Conservation (phyloP, 1,140 invertebrate genomes). For the Probaryconus sp. region DNA sequence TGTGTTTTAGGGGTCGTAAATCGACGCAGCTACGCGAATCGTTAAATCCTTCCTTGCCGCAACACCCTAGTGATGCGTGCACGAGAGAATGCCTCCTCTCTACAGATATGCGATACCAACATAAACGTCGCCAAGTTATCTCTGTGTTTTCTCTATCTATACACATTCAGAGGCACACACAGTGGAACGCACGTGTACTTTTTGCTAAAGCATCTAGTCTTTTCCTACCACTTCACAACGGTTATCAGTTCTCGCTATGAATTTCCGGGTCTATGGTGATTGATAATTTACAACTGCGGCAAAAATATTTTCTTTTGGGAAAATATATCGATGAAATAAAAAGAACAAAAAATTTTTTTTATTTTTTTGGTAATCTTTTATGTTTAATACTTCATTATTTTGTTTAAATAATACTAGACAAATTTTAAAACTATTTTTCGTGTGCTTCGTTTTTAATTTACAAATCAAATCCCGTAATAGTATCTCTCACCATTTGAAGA, state of each 20-base stretch:
- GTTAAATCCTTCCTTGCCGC: conserved; percentile 78
- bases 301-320: too few species aligned
- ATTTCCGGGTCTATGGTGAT: conserved; percentile 34
- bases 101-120: conserved; percentile 53
- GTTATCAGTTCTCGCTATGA: conserved; percentile 38
- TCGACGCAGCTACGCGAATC: conserved; percentile 78
- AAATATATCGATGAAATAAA: too few species aligned
- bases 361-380: too few species aligned
- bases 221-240: conserved; percentile 17
- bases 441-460: too few species aligned
- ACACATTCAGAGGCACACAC: conserved; percentile 9
- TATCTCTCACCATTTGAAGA: too few species aligned
- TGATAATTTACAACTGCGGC: conserved; percentile 33
- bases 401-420: too few species aligned
- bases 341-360: conserved; percentile 15
- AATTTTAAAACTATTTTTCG: too few species aligned
- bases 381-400: too few species aligned
- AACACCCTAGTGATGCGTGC: conserved; percentile 72
- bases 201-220: conserved; percentile 24
- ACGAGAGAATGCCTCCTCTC: conserved; percentile 59
- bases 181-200: conserved; percentile 12
- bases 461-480: too few species aligned
- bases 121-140: conserved; percentile 52
- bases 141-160: conserved; percentile 47
- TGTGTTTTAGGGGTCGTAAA: conserved; percentile 79